Evolutionary conservation across 1,140 invertebrate genomes (phyloP), one percentile per base, ranked within the genome.

Genomic region (Temnothorax curvispinosus): DNA sequence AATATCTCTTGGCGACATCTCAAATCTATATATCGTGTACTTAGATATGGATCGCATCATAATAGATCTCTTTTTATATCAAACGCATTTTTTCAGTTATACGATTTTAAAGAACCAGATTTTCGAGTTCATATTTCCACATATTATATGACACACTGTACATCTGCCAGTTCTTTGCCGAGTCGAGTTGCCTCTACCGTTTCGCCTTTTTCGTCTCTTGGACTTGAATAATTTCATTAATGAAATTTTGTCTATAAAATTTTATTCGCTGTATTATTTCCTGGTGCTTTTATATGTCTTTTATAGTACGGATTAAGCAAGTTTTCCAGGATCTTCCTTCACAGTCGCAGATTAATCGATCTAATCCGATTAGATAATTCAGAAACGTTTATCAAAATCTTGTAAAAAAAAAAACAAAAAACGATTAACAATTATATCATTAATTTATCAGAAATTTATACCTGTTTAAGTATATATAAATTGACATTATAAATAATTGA

Each of bases 221-320:
- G 9, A 47, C 13, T 50, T 64, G n/a, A 21, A 74, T 92, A 90
- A 92, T 92, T 93, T 93, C 89, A 91, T 92, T 91, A 93, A 92
- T 89, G 91, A 91, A 92, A 92, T 91, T 88, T 90, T 72, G 87
- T 81, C 60, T 27, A 27, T 27, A 27, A 27, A 27, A 1, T 41
- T 54, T 41, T 38, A 47, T 21, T 60, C 32, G n/a, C n/a, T 54
- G 1, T n/a, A n/a, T 78, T 62, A 50, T 3, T 75, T 54, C 5
- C 32, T 75, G 27, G 1, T 27, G 4, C n/a, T 64, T 78, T 58
- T 78, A 35, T 7, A 32, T 27, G 32, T 32, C 1, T 44, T 60
- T 47, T 1, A 35, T 35, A 60, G 8, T 8, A 5, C 9, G 8
- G 15, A 60, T 32, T 9, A 50, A 60, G 54, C 18, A 52, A 1